Percentiles rank a stretch among this genome's conserved stretches.
phyloP scores from a whole-genome alignment of 2,113 vertebrate species.

The Neolamprologus tretocephalus region DNA sequence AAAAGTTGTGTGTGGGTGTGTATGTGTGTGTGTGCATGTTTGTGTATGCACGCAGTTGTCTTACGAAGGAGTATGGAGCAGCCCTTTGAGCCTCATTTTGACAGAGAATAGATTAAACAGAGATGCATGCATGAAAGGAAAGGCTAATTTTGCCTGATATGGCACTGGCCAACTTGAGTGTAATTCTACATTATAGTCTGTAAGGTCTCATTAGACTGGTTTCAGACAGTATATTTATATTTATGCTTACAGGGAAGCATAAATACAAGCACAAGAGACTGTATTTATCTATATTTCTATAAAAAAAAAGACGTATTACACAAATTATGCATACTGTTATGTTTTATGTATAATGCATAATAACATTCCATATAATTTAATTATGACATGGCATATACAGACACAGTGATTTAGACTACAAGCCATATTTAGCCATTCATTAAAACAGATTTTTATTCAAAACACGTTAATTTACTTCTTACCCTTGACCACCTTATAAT shows the following conservation, averaged over 20 bases:
- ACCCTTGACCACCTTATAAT: not conserved
- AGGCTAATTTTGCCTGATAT: constrained; percentile 33
- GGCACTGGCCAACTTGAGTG: constrained; percentile 10
- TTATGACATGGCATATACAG: not conserved
- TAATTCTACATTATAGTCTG: constrained; percentile 18
- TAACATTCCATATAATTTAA: not conserved
- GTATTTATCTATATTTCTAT: not conserved
- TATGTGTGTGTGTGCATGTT: not conserved
- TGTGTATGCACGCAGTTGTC: not conserved
- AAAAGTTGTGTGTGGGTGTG: constrained; percentile 2
- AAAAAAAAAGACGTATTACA: not conserved
- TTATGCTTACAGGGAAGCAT: not conserved
- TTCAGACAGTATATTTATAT: not conserved
- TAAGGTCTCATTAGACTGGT: constrained; percentile 6
- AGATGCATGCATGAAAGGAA: constrained; percentile 9
- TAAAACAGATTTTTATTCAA: not conserved
- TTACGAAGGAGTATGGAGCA: constrained; percentile 3
- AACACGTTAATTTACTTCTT: not conserved
- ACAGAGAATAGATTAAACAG: constrained; percentile 25
- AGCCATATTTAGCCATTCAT: not conserved
- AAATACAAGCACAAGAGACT: not conserved
- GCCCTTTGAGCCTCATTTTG: constrained; percentile 33
- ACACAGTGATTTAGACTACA: not conserved
- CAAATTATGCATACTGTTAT: not conserved
- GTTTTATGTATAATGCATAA: not conserved